Evolutionary conservation across 2,113 vertebrate species (phyloP).

Genomic region (Hymenochirus boettgeri): DNA sequence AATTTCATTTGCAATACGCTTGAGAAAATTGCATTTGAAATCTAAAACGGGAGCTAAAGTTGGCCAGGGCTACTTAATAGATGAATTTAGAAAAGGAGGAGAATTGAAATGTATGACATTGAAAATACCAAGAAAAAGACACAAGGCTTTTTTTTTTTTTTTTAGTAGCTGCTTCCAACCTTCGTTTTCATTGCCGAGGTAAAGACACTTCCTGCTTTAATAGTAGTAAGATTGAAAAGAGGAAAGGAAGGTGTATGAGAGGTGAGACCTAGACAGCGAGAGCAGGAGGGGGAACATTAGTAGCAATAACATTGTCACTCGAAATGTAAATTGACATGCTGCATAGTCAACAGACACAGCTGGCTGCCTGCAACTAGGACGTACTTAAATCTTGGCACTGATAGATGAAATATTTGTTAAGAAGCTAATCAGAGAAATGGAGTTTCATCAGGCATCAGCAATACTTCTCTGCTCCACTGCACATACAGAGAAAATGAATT

Average conservation of each 20-base stretch:
- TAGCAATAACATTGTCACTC: conserved; percentile 70
- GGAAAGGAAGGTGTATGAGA: conserved; percentile 41
- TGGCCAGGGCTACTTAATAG: conserved; percentile 85
- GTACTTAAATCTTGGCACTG: conserved; percentile 80
- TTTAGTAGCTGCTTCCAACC: conserved; percentile 1
- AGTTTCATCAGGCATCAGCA: conserved; percentile 86
- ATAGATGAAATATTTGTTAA: conserved; percentile 92
- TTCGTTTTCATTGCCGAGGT: background rate
- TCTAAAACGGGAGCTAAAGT: conserved; percentile 67
- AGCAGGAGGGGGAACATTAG: conserved; percentile 68
- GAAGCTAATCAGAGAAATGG: conserved; percentile 94
- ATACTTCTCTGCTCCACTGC: conserved; percentile 76
- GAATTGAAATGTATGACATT: conserved; percentile 98
- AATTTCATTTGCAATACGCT: conserved; percentile 79
- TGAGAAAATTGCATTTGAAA: conserved; percentile 83
- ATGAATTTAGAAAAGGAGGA: conserved; percentile 63
- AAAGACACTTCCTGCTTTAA: conserved; percentile 51
- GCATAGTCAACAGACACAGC: conserved; percentile 88
- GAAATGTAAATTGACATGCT: conserved; percentile 85
- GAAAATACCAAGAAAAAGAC: conserved; percentile 79
- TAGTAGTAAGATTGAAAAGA: conserved; percentile 60
- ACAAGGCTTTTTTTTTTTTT: conserved; percentile 53
- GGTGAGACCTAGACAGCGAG: conserved; percentile 33
- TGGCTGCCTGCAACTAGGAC: conserved; percentile 70
- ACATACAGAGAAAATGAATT: conserved; percentile 82